Evolutionary conservation across 2,113 vertebrate species (phyloP), one percentile per base, ranked within the genome.

Genomic region (Irena cyanogastra): DNA sequence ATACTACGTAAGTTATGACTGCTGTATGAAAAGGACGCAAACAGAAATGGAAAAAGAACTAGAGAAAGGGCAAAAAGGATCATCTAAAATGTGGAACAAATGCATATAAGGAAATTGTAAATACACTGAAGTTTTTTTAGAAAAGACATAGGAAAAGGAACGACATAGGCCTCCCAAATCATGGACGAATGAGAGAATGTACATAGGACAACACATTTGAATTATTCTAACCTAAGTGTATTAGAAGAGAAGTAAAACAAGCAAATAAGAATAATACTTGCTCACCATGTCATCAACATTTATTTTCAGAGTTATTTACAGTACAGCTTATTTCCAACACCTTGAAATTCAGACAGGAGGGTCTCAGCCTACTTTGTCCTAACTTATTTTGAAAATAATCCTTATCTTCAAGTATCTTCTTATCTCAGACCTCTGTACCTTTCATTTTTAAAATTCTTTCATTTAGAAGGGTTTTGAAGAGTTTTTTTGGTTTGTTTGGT

Each of bases 381-480:
- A 63, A 26, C 4, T 69, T 16, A 45, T 39, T 42, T 44, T 14
- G 21, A 42, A 87, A 50, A 44, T 39, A 81, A 49, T 42, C 7
- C 16, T 72, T 74, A 11, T 22, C 10, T 74, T 90, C 41, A 77
- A 47, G 5, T 49, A n/a, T 21, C 1, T 69, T n/a, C 18, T 78
- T 75, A 18, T 31, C 24, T 75, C 17, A 53, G 15, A 70, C 9
- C 17, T 61, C 31, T 27, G 16, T 53, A 59, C 26, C n/a, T 63
- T 82, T 19, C 1, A 19, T 21, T 69, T 72, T 68, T 30, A 15
- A 71, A 45, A n/a, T 44, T 1, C 3, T 57, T 33, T 26, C 0
- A 2, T 56, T 57, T 54, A 17, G 5, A 5, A 30, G 4, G 4
- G 1, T 13, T 19, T 65, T 65, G 6, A 30, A 3, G 2, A 8